A percentile compares a stretch with the other conserved stretches of the same genome.
phyloP scores from a whole-genome alignment of 2,888 invertebrate genomes.

The Zaprionus obscuricornis region DNA sequence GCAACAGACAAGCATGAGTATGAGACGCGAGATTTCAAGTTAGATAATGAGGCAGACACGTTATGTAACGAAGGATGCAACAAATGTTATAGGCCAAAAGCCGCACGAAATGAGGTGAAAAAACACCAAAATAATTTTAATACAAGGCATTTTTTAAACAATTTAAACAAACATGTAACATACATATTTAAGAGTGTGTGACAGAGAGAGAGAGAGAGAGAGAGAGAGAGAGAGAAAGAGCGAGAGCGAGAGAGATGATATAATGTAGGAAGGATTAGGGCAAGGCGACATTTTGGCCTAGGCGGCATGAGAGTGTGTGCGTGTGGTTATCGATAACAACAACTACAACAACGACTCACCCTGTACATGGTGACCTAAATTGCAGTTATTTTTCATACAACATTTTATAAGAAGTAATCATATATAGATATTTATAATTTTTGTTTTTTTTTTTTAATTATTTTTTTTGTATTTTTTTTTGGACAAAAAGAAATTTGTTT shows the following conservation, averaged over 20 bases:
- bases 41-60: constrained; percentile 57
- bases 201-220: constrained; percentile 17
- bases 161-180: constrained; percentile 53
- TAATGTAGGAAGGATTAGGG: constrained; percentile 49
- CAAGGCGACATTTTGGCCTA: constrained; percentile 50
- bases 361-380: constrained; percentile 83
- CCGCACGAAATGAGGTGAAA: constrained; percentile 61
- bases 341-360: constrained; percentile 83
- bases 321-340: constrained; percentile 78
- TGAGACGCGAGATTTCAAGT: constrained; percentile 43
- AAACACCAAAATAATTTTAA: constrained; percentile 64
- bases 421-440: too few relatives aligned
- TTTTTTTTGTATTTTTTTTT: constrained; percentile 45
- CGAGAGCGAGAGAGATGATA: constrained; percentile 50
- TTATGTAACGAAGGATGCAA: constrained; percentile 50
- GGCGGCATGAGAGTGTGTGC: constrained; percentile 75
- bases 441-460: too few relatives aligned
- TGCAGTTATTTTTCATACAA: constrained; percentile 66
- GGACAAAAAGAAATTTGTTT: constrained; percentile 45
- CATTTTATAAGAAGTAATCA: constrained; percentile 48
- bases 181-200: too few relatives aligned
- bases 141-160: constrained; percentile 56
- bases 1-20: constrained; percentile 31
- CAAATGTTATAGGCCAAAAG: constrained; percentile 53
- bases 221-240: constrained; percentile 18